Evolutionary conservation across 2,113 vertebrate genomes (phyloP), one percentile per base, ranked within the genome.

Genomic region (Upupa epops): DNA sequence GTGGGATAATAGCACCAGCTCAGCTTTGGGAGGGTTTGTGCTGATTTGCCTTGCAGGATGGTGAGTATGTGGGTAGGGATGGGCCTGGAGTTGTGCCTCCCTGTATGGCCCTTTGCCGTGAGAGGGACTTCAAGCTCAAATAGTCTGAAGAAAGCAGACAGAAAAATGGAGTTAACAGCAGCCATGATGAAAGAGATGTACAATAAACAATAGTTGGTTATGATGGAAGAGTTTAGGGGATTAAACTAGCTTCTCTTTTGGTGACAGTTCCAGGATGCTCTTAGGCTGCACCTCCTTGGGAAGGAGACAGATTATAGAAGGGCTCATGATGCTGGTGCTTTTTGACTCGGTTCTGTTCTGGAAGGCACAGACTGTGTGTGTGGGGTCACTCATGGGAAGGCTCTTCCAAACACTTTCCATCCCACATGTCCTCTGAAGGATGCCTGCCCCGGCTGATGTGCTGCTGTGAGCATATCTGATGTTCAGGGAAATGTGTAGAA

Each of bases 271-370:
- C 42, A 42, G 8, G 34, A 59, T 60, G 48, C 31, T 70, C 25
- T 48, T 28, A n/a, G 45, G 31, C 40, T 76, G 49, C 60, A 72
- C 24, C 54, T 37, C 15, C 17, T 1, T 28, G 37, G 52, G 18
- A 34, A 0, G 0, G 32, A 82, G 34, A 22, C 72, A 84, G 61
- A 32, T 15, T 2, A 1, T 7, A 6, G 51, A 55, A 37, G 26
- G 45, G 40, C 75, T 46, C 2, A 0, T 0, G 1, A 7, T 1
- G 1, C 11, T 29, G 25, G 19, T 5, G 4, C 21, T 31, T 31
- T 55, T 24, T 17, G 48, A 6, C 9, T 11, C 3, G 8, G 7
- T 1, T 36, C 42, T 75, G 28, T 68, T 24, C 40, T 3, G 3
- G 48, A 70, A 36, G 56, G 28, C 45, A 25, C 26, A 64, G 32